phyloP scores from a whole-genome alignment of 2,797 vertebrate species.

The Chrosomus eos region DNA sequence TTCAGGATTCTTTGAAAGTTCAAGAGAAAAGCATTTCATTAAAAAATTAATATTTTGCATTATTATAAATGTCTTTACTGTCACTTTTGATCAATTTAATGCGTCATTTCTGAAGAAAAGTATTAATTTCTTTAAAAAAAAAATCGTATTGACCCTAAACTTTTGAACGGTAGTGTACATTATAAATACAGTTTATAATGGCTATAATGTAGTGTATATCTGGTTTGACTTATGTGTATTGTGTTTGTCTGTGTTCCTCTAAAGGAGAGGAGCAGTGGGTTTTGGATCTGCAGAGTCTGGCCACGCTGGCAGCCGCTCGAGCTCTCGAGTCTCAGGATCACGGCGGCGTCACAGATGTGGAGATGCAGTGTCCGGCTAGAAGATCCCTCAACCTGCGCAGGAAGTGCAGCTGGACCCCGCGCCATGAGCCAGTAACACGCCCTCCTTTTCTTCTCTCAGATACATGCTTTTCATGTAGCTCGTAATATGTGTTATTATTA shows the following conservation, averaged over 20 bases:
- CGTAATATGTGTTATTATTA: neutral
- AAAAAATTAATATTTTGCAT: no score
- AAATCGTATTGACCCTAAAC: no score
- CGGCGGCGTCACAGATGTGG: conserved; percentile 60
- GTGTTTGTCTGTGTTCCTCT: conserved; percentile 28
- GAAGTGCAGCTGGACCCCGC: conserved; percentile 94
- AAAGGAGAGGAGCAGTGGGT: conserved; percentile 84
- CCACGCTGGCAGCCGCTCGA: conserved; percentile 91
- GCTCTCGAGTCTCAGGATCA: conserved; percentile 82
- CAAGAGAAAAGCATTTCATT: no score
- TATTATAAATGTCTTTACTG: no score
- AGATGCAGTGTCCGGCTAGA: conserved; percentile 73
- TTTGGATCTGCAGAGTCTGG: conserved; percentile 91
- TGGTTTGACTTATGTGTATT: neutral
- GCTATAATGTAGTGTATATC: no score
- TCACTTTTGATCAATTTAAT: no score
- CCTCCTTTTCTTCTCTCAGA: conserved; percentile 1
- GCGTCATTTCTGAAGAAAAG: no score
- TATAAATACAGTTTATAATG: no score
- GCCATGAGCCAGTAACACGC: conserved; percentile 87
- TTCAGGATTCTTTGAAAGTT: no score
- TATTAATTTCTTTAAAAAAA: no score
- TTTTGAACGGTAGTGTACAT: no score
- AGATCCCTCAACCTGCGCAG: conserved; percentile 85
- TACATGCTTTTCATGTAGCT: neutral